Conservation (phyloP, 2,113 vertebrate genomes). For the Nycticorax nycticorax region DNA sequence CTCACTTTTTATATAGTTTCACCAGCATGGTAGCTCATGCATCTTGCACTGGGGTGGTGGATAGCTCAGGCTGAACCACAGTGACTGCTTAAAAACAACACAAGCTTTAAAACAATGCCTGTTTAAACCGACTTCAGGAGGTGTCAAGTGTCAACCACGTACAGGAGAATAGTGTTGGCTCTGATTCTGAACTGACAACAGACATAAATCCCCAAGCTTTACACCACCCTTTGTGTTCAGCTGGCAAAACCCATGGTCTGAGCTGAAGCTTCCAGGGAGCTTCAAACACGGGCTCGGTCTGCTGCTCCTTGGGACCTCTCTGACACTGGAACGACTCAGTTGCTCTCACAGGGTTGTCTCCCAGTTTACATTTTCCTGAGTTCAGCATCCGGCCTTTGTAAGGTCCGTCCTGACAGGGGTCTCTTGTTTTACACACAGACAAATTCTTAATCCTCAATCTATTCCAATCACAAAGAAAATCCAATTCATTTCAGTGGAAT, state of each 20-base stretch:
- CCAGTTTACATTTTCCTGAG: neutral
- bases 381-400: neutral
- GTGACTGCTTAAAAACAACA: constrained; percentile 3
- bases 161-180: constrained; percentile 30
- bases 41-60: neutral
- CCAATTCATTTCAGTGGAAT: neutral
- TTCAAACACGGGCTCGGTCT: neutral
- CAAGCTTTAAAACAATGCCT: constrained; percentile 26
- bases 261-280: neutral
- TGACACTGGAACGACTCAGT: accelerated
- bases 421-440: neutral
- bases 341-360: neutral
- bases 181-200: neutral
- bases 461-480: neutral
- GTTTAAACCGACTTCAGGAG: constrained; percentile 19
- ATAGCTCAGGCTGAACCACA: neutral
- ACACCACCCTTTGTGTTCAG: neutral
- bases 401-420: neutral
- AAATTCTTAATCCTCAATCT: neutral
- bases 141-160: constrained; percentile 43
- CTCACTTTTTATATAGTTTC: neutral
- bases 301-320: neutral
- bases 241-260: neutral
- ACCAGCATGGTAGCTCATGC: neutral
- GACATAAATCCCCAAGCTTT: neutral